Evolutionary conservation across 2,888 invertebrate genomes (phyloP).

Genomic region (Erebia aethiops): DNA sequence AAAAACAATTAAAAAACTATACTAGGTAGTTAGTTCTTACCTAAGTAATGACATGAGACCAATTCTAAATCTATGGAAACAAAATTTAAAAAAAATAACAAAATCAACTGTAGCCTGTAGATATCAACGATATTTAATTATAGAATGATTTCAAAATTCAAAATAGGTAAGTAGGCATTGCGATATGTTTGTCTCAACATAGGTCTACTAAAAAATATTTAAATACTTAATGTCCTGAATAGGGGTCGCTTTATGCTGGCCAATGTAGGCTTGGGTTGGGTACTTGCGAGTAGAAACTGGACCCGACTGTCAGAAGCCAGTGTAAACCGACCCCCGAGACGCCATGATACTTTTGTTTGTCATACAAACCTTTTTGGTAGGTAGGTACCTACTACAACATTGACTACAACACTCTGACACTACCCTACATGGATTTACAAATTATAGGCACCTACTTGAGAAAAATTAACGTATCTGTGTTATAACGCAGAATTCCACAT

Average conservation of each 20-base stretch:
- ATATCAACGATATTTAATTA: too few species aligned
- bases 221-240: constrained; percentile 11
- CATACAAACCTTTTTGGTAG: constrained; percentile 53
- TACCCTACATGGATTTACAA: constrained; percentile 55
- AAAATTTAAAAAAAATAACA: too few species aligned
- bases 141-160: background rate
- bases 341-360: constrained; percentile 46
- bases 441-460: constrained; percentile 48
- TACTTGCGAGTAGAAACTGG: constrained; percentile 44
- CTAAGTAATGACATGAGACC: too few species aligned
- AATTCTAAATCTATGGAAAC: too few species aligned
- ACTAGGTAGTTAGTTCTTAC: too few species aligned
- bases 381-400: too few species aligned
- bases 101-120: too few species aligned
- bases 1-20: too few species aligned
- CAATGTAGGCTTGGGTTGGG: constrained; percentile 17
- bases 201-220: too few species aligned
- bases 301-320: constrained; percentile 47
- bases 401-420: constrained; percentile 26
- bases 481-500: constrained; percentile 13
- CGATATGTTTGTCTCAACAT: too few species aligned
- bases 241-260: constrained; percentile 1
- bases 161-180: too few species aligned
- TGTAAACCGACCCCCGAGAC: constrained; percentile 36
- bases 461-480: constrained; percentile 27